Conservation (phyloP, 1,140 invertebrate species). For the Apocrypta bakeri region DNA sequence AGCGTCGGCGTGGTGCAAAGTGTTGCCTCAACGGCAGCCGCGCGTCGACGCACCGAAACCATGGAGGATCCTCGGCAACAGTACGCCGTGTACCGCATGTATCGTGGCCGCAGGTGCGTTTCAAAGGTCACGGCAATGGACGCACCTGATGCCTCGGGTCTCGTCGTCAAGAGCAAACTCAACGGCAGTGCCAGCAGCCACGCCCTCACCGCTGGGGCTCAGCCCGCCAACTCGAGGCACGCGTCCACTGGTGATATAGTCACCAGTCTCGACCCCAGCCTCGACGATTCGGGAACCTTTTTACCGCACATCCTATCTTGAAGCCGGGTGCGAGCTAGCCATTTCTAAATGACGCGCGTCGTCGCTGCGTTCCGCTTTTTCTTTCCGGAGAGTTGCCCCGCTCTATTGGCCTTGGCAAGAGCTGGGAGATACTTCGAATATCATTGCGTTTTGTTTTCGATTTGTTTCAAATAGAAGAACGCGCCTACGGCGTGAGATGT, state of each 20-base stretch:
- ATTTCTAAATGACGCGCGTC: constrained; percentile 64
- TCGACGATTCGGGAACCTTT: constrained; percentile 81
- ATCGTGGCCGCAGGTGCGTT: constrained; percentile 67
- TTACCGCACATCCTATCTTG: constrained; percentile 77
- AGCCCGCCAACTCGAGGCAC: constrained; percentile 68
- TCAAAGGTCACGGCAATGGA: constrained; percentile 68
- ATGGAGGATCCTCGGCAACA: constrained; percentile 66
- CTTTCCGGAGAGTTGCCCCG: neutral
- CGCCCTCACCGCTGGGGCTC: constrained; percentile 66
- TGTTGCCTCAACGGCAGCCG: constrained; percentile 36
- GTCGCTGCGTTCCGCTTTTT: neutral
- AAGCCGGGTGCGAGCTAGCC: constrained; percentile 71
- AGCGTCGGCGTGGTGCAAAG: constrained; percentile 50
- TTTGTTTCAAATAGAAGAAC: neutral
- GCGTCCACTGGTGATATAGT: constrained; percentile 73
- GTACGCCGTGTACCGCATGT: constrained; percentile 68
- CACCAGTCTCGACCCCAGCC: constrained; percentile 75
- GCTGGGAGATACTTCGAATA: neutral
- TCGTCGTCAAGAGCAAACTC: constrained; percentile 70
- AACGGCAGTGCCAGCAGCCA: constrained; percentile 72
- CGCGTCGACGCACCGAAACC: constrained; percentile 57
- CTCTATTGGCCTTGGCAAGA: neutral
- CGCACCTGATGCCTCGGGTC: constrained; percentile 56
- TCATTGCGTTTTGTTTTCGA: neutral
- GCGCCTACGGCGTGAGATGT: neutral